Percentiles rank a stretch among this genome's conserved stretches.
Conservation (phyloP, 1,140 invertebrate species). For the Streblospio benedicti region DNA sequence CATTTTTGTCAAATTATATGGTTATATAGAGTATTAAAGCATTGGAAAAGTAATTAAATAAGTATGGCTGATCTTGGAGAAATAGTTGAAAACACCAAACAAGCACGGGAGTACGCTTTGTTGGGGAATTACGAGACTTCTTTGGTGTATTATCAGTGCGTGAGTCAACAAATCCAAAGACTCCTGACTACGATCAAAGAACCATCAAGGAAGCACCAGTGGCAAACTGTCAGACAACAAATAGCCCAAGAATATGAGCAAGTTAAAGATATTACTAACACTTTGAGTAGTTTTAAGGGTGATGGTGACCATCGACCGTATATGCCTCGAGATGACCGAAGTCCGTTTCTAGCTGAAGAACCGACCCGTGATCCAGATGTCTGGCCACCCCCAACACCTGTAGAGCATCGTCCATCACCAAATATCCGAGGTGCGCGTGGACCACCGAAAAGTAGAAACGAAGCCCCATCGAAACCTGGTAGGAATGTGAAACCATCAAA, state of each 20-base stretch:
- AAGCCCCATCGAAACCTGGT: constrained; percentile 29
- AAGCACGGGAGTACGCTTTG: constrained; percentile 86
- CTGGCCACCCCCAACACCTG: constrained; percentile 79
- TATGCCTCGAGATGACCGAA: constrained; percentile 19
- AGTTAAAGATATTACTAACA: constrained; percentile 70
- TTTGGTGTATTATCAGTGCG: constrained; percentile 87
- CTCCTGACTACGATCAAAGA: constrained; percentile 72
- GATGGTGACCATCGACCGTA: constrained; percentile 35
- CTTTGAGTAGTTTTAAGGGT: constrained; percentile 57
- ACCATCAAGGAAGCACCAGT: constrained; percentile 70
- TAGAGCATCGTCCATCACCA: constrained; percentile 55
- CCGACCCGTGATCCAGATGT: constrained; percentile 58
- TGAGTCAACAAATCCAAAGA: constrained; percentile 79
- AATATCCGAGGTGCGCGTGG: constrained; percentile 32
- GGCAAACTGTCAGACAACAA: constrained; percentile 85
- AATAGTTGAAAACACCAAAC: constrained; percentile 53
- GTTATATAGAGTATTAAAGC: too few relatives aligned
- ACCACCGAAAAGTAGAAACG: too few relatives aligned
- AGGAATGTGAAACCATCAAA: constrained; percentile 5
- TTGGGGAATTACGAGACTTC: constrained; percentile 93
- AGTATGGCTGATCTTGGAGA: too few relatives aligned
- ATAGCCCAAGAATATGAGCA: constrained; percentile 83
- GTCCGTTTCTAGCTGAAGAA: constrained; percentile 47
- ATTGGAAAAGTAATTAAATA: too few relatives aligned
- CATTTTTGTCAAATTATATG: too few relatives aligned